Conservation (phyloP, 2,797 vertebrate species). For the Diplodus sargus region DNA sequence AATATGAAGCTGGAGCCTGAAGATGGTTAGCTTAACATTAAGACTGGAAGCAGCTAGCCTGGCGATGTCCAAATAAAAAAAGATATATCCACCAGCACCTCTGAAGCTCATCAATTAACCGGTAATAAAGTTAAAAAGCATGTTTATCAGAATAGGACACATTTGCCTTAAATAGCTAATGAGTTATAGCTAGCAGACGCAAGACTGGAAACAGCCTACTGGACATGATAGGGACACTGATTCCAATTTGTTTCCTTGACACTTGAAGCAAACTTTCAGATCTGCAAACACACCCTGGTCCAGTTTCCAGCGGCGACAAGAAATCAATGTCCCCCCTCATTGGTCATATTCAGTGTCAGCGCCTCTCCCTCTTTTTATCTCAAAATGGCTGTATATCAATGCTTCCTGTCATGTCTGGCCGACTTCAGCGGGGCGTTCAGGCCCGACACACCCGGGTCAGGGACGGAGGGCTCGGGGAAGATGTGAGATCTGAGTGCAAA, state of each 20-base stretch:
- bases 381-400: slow-evolving; percentile 53
- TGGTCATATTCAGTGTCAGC: slow-evolving; percentile 58
- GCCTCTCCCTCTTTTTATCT: slow-evolving; percentile 61
- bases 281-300: slow-evolving; percentile 41
- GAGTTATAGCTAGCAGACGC: too few relatives aligned
- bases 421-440: slow-evolving; percentile 25
- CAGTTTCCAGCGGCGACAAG: slow-evolving; percentile 37
- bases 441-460: slow-evolving; percentile 73
- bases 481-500: slow-evolving; percentile 78
- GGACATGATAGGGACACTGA: too few relatives aligned
- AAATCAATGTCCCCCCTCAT: slow-evolving; percentile 58
- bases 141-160: too few relatives aligned
- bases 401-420: slow-evolving; percentile 50
- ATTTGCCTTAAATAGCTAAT: too few relatives aligned
- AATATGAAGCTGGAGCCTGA: too few relatives aligned
- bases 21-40: too few relatives aligned
- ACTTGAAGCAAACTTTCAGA: slow-evolving; percentile 23
- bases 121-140: too few relatives aligned
- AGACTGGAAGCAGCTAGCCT: too few relatives aligned
- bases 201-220: too few relatives aligned
- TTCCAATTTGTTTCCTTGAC: not conserved
- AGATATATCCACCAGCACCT: too few relatives aligned
- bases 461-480: slow-evolving; percentile 71
- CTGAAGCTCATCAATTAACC: too few relatives aligned
- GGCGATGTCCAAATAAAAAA: too few relatives aligned